phyloP scores from a whole-genome alignment of 2,888 invertebrate genomes.

The Andrena dorsata region DNA sequence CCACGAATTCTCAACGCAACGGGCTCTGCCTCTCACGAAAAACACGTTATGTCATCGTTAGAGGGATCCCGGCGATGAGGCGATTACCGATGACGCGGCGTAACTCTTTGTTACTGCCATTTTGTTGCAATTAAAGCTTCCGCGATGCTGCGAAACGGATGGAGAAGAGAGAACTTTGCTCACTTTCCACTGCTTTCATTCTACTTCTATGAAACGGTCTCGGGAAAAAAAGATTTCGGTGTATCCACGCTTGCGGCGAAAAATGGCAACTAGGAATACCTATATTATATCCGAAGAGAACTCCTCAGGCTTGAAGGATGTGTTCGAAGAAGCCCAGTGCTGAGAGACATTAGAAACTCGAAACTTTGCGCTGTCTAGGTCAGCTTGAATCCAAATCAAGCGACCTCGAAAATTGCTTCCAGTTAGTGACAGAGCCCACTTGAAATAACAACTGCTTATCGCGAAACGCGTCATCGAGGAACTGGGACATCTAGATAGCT shows the following conservation, averaged over 20 bases:
- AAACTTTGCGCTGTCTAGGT: background rate
- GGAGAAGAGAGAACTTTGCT: background rate
- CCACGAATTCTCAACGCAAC: constrained; percentile 46
- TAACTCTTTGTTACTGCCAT: background rate
- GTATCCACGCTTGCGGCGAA: constrained; percentile 20
- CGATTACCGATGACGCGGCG: constrained; percentile 1
- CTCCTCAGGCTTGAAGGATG: too few relatives aligned
- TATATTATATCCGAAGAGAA: background rate
- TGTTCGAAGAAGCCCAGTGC: too few relatives aligned
- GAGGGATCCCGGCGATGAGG: background rate
- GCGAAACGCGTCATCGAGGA: background rate
- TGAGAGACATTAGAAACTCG: too few relatives aligned
- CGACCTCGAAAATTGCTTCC: constrained; percentile 5
- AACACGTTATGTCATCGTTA: constrained; percentile 15
- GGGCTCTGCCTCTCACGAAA: constrained; percentile 14
- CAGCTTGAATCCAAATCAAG: background rate
- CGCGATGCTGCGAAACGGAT: background rate
- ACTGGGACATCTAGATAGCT: constrained; percentile 30
- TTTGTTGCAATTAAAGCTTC: background rate
- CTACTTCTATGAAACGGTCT: constrained; percentile 6
- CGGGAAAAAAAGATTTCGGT: constrained; percentile 6
- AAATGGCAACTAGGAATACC: constrained; percentile 26
- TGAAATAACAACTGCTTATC: constrained; percentile 35
- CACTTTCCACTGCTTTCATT: constrained; percentile 28
- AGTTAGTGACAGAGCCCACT: too few relatives aligned